phyloP scores from a whole-genome alignment of 2,888 invertebrate species.

The Danaus chrysippus region DNA sequence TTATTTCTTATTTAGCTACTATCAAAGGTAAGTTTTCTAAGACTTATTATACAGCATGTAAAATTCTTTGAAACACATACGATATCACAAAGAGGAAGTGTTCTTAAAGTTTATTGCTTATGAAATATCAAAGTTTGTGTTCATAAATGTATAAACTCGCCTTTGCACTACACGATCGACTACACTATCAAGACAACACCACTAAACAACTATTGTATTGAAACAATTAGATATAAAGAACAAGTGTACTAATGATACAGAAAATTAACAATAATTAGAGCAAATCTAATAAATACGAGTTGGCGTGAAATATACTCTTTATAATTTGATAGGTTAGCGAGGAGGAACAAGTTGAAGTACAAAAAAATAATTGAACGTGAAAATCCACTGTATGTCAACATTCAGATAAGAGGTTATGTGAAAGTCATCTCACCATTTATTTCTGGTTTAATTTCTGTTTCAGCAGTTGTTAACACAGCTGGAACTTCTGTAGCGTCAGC shows the following conservation, averaged over 20 bases:
- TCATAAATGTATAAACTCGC: not conserved
- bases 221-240: too few species aligned
- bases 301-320: not conserved
- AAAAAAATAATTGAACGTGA: not conserved
- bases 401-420: conserved; percentile 39
- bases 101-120: too few species aligned
- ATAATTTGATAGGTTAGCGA: not conserved
- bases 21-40: too few species aligned
- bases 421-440: conserved; percentile 35
- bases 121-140: not conserved
- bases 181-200: not conserved
- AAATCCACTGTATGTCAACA: conserved; percentile 33
- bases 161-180: not conserved
- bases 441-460: conserved; percentile 39
- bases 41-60: too few species aligned
- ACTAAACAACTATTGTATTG: too few species aligned
- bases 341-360: not conserved
- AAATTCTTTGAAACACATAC: too few species aligned
- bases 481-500: conserved; percentile 41
- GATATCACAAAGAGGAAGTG: too few species aligned
- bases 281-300: too few species aligned
- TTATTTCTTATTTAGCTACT: too few species aligned
- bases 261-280: too few species aligned
- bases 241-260: too few species aligned
- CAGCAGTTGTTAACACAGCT: conserved; percentile 39